Evolutionary conservation across 2,797 vertebrate genomes (phyloP), one percentile per base, ranked within the genome.

Genomic region (Sitta carolinensis): DNA sequence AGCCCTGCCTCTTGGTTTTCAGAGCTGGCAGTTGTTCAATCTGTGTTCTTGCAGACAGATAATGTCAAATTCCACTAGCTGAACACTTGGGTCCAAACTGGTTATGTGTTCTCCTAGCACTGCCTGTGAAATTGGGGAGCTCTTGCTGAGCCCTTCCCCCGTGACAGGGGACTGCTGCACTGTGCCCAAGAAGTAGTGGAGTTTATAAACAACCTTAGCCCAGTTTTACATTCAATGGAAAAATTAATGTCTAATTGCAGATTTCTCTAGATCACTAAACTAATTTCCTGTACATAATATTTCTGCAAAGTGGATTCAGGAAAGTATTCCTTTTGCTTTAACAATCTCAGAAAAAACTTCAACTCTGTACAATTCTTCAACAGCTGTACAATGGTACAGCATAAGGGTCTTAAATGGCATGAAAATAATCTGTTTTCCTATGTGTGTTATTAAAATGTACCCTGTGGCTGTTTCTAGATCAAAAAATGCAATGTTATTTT

Each of bases 171-270:
- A 51, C 21, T 26, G n/a, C 47, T 40, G 13, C 2, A 0, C 36
- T 93, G 32, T 75, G 50, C 36, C 22, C n/a, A 30, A n/a, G 45
- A 50, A 75, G 21, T 21, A 48, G 7, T 40, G 25, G 38, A 67
- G 21, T 45, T 34, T 54, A 68, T 61, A 12, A 84, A 76, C 27
- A 51, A 19, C 14, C 32, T 77, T 78, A 75, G 61, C 38, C 20
- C 38, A 66, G 32, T 51, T 91, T 90, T 59, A 45, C 32, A 6
- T 55, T 81, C 45, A 88, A 47, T 64, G 54, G 64, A 51, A 86
- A 92, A 94, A 88, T 54, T 16, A 43, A 40, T 38, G 8, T 58
- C 66, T 81, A 75, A 83, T 48, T 75, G 36, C 38, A 78, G 22
- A 26, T n/a, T 17, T 68, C 30, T 64, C 16, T 68, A 54, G n/a